phyloP scores from a whole-genome alignment of 92 coral and sea anemone species.

The Scolanthus callimorphus region DNA sequence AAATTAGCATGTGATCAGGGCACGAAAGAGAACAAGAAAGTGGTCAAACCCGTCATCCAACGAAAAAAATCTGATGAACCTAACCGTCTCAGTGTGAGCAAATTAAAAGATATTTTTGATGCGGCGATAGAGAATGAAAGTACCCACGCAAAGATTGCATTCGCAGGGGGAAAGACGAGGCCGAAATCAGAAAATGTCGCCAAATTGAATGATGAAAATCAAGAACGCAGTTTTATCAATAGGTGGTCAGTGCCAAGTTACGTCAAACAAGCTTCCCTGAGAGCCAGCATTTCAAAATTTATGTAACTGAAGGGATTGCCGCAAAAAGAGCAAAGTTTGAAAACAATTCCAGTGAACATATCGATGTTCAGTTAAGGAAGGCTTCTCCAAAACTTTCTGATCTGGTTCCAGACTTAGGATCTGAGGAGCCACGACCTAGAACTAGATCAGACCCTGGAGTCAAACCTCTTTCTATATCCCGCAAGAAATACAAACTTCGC shows the following conservation, averaged over 20 bases:
- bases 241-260: slow-evolving; percentile 86
- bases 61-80: slow-evolving; percentile 36
- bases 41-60: slow-evolving; percentile 27
- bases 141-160: slow-evolving; percentile 37
- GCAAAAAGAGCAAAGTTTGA: slow-evolving; percentile 85
- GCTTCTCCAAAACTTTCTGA: slow-evolving; percentile 63
- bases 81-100: slow-evolving; percentile 67
- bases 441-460: slow-evolving; percentile 80
- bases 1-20: slow-evolving; percentile 1
- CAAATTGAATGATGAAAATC: slow-evolving; percentile 9
- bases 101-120: slow-evolving; percentile 75
- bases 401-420: slow-evolving; percentile 65
- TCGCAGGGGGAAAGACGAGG: slow-evolving; percentile 43
- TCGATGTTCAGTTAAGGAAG: slow-evolving; percentile 23
- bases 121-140: slow-evolving; percentile 64
- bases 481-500: slow-evolving; percentile 19
- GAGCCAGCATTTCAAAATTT: slow-evolving; percentile 49
- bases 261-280: slow-evolving; percentile 50
- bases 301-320: slow-evolving; percentile 77
- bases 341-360: slow-evolving; percentile 43
- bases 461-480: slow-evolving; percentile 27
- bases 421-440: slow-evolving; percentile 40
- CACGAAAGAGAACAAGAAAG: slow-evolving; percentile 10
- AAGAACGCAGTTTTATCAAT: slow-evolving; percentile 12
- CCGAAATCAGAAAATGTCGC: slow-evolving; percentile 53